A percentile compares a stretch with the other conserved stretches of the same genome.
Conservation (phyloP, 2,888 invertebrate species). For the Timema cristinae region DNA sequence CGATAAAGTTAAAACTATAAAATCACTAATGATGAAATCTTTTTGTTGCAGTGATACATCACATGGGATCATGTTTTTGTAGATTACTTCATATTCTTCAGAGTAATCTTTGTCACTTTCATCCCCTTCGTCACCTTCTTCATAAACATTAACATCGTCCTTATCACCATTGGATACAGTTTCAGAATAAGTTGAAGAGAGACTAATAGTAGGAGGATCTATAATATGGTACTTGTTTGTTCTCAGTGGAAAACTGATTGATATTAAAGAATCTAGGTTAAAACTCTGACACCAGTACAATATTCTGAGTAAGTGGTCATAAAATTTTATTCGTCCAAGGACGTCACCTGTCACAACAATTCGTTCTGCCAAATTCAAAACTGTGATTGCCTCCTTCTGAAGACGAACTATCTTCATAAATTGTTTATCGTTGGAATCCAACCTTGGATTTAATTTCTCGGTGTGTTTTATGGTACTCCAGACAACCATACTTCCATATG, state of each 20-base stretch:
- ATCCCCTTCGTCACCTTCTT: constrained; percentile 2
- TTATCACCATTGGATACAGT: too few relatives aligned
- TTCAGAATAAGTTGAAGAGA: too few relatives aligned
- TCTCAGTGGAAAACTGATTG: constrained; percentile 50
- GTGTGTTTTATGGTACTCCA: constrained; percentile 24
- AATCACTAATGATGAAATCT: constrained; percentile 10
- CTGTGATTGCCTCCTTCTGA: constrained; percentile 36
- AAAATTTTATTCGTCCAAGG: constrained; percentile 55
- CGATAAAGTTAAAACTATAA: neutral
- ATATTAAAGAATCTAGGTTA: constrained; percentile 48
- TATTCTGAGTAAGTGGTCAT: constrained; percentile 54
- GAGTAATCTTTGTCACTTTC: constrained; percentile 32
- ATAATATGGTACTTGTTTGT: too few relatives aligned
- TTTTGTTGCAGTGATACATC: constrained; percentile 47
- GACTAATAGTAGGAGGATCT: too few relatives aligned
- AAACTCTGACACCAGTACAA: constrained; percentile 55
- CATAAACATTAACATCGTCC: neutral
- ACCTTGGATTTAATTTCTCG: constrained; percentile 8
- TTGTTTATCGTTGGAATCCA: constrained; percentile 26
- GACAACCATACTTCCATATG: constrained; percentile 33
- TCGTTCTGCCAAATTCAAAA: constrained; percentile 52
- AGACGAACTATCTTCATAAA: constrained; percentile 36
- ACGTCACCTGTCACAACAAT: constrained; percentile 54
- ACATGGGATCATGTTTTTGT: constrained; percentile 42
- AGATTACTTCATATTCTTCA: constrained; percentile 39